Evolutionary conservation across 1,140 invertebrate species (phyloP).

Genomic region (Archivesica marissinica): DNA sequence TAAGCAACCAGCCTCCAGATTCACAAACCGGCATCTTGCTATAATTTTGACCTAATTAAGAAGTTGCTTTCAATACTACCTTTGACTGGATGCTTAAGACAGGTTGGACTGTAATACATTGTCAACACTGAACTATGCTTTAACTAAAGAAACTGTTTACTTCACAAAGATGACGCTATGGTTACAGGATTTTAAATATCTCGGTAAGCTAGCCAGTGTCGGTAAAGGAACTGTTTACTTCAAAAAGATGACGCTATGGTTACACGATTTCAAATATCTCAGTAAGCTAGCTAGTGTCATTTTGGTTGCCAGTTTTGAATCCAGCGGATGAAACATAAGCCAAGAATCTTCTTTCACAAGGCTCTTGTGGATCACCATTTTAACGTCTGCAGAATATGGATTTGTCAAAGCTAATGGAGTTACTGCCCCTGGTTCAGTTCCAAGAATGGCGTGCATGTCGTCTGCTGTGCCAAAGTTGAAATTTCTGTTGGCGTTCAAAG

Average conservation of each 20-base stretch:
- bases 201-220: constrained; percentile 27
- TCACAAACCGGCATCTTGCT: no score
- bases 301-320: constrained; percentile 24
- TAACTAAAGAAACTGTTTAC: neutral
- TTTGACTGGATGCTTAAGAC: no score
- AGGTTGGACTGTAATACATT: no score
- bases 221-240: neutral
- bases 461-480: constrained; percentile 53
- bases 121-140: no score
- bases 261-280: constrained; percentile 12
- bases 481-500: constrained; percentile 57
- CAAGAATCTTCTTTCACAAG: neutral
- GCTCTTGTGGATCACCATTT: constrained; percentile 44
- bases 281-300: constrained; percentile 35
- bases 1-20: no score
- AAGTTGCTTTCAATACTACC: no score
- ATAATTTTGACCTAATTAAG: no score
- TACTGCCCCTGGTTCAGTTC: constrained; percentile 49
- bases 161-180: constrained; percentile 27
- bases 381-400: constrained; percentile 27
- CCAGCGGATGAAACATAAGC: constrained; percentile 51
- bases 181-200: constrained; percentile 21
- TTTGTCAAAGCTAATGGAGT: constrained; percentile 57
- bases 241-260: constrained; percentile 20
- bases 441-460: constrained; percentile 35